phyloP scores from a whole-genome alignment of 2,797 vertebrate genomes.

The Cyclura pinguis region DNA sequence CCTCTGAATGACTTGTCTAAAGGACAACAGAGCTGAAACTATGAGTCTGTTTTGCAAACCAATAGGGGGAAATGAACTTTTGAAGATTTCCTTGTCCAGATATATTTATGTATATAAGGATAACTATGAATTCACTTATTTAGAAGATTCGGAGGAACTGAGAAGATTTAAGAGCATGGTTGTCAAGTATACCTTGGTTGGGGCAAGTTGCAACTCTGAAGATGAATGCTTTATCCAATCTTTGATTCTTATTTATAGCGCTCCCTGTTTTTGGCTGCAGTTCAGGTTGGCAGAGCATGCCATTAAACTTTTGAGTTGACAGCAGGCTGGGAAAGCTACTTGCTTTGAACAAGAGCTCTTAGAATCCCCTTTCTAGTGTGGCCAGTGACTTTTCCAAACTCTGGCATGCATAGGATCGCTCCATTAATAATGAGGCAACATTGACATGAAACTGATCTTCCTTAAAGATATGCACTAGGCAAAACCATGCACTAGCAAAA shows the following conservation, averaged over 20 bases:
- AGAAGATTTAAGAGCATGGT: slow-evolving; percentile 1
- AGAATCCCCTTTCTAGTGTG: too few relatives aligned
- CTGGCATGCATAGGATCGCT: not conserved
- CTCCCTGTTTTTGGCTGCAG: not conserved
- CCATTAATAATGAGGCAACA: not conserved
- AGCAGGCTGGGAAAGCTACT: too few relatives aligned
- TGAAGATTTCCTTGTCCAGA: not conserved
- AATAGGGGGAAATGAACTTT: not conserved
- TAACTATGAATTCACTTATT: not conserved
- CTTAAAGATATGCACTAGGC: not conserved
- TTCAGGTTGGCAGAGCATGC: not conserved
- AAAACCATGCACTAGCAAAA: not conserved
- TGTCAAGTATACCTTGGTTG: not conserved
- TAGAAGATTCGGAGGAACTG: not conserved
- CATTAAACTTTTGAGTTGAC: not conserved
- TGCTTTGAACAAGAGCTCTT: too few relatives aligned
- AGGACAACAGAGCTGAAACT: not conserved
- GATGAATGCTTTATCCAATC: not conserved
- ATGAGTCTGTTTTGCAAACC: not conserved
- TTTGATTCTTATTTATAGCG: slow-evolving; percentile 19
- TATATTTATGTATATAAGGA: not conserved
- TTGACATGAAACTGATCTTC: not conserved
- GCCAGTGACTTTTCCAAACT: too few relatives aligned
- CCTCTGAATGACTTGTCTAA: not conserved
- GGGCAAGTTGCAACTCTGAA: slow-evolving; percentile 12